Evolutionary conservation across 53 echinoderm and acorn worm genomes (phyloP).

Genomic region (Zoroaster sp.): DNA sequence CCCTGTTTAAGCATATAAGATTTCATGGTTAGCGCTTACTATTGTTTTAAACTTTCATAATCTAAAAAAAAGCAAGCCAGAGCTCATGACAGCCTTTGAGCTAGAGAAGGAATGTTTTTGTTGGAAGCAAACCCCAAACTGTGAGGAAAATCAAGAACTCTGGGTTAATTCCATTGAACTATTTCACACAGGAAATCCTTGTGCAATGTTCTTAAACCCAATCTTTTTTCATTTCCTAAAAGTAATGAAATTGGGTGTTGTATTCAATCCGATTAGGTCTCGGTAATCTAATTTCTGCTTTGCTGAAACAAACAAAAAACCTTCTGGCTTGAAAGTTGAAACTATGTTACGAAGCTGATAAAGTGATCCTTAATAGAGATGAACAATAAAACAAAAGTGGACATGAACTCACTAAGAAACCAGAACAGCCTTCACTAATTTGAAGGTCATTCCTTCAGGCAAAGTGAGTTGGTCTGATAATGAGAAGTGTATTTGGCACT

Average conservation of each 20-base stretch:
- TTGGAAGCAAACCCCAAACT: neutral
- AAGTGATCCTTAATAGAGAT: neutral
- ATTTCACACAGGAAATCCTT: neutral
- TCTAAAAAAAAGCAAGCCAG: too few relatives aligned
- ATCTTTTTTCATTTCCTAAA: conserved; percentile 3
- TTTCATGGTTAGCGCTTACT: too few relatives aligned
- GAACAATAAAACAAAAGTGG: neutral
- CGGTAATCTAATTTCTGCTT: neutral
- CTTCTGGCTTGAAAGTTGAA: neutral
- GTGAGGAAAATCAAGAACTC: neutral
- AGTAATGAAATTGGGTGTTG: neutral
- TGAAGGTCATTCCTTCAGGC: conserved; percentile 7
- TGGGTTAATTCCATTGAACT: neutral
- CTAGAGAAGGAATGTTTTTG: neutral
- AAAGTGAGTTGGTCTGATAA: neutral
- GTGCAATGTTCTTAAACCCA: neutral
- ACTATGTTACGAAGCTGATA: neutral
- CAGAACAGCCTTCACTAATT: neutral
- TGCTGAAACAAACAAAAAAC: neutral
- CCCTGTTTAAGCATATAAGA: too few relatives aligned
- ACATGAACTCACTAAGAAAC: neutral
- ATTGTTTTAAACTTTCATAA: too few relatives aligned
- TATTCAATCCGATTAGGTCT: conserved; percentile 25
- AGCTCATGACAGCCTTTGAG: too few relatives aligned
- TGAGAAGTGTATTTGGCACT: neutral